phyloP scores from a whole-genome alignment of 2,113 vertebrate genomes.

The Dolichotis patagonum region DNA sequence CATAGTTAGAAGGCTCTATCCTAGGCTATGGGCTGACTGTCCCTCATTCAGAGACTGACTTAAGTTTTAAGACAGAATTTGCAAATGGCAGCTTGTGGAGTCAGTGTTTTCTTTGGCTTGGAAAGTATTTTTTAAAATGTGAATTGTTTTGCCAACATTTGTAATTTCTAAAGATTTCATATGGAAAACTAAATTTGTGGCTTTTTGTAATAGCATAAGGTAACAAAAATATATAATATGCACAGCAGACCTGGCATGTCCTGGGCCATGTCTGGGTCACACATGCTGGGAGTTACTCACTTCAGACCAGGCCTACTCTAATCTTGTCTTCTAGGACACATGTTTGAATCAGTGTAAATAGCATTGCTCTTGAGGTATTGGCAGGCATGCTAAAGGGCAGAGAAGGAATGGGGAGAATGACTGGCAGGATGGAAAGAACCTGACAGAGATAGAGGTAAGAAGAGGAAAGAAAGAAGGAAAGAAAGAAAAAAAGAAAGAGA shows the following conservation, averaged over 20 bases:
- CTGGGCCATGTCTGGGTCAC: background rate
- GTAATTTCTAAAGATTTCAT: conserved; percentile 48
- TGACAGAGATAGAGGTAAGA: background rate
- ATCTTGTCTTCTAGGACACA: background rate
- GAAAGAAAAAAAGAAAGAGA: too few species aligned
- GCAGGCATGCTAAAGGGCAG: background rate
- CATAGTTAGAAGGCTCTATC: background rate
- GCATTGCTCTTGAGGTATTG: background rate
- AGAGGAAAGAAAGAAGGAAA: background rate
- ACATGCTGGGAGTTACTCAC: background rate
- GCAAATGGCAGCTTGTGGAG: background rate
- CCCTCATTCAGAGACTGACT: background rate
- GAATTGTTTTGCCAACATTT: conserved; percentile 56
- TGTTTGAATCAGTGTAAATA: background rate
- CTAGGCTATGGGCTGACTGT: background rate
- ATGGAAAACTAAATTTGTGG: background rate
- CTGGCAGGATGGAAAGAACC: background rate
- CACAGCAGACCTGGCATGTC: background rate
- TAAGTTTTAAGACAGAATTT: background rate
- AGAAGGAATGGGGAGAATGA: background rate
- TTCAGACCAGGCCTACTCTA: background rate
- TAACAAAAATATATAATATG: background rate
- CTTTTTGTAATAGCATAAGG: conserved; percentile 36
- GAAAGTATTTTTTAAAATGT: background rate
- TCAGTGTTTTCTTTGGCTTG: background rate